These are phyloP conservation scores for Heliconius erato DNA, from an alignment of 2,888 invertebrate genomes.

Conservation along the genomic window DNA sequence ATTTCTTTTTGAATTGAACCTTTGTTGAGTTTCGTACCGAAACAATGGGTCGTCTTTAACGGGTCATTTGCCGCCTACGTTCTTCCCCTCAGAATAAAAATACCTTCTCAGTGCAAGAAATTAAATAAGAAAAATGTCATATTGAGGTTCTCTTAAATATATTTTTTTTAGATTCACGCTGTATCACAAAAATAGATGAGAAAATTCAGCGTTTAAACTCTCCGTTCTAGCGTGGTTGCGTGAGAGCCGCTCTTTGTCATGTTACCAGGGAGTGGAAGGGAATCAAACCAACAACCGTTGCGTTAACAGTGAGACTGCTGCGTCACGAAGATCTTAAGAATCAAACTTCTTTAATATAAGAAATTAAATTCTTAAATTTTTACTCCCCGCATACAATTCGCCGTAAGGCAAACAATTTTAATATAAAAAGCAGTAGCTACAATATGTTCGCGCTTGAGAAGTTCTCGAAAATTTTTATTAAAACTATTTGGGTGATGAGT, in stretches of 20 bases:
- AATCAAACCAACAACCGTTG: not conserved
- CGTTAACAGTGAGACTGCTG: not conserved
- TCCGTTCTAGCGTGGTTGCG: not conserved
- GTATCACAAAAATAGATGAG: not conserved
- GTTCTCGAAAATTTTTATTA: not conserved
- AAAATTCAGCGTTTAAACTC: not conserved
- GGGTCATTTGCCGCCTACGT: slow-evolving; percentile 47
- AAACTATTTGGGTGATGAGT: not conserved
- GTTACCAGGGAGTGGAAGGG: not conserved
- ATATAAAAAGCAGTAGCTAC: slow-evolving; percentile 8
- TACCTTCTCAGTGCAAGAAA: slow-evolving; percentile 17
- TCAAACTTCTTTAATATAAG: not conserved
- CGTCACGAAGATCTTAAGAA: not conserved
- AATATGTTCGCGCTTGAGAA: not conserved
- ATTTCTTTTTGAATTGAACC: slow-evolving; percentile 9
- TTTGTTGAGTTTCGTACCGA: slow-evolving; percentile 34
- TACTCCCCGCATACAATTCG: not conserved
- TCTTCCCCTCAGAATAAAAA: slow-evolving; percentile 10
- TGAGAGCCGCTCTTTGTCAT: too few relatives aligned
- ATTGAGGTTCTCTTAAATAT: not conserved
- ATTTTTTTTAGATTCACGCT: not conserved
- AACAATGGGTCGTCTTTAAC: slow-evolving; percentile 46
- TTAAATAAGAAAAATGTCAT: not conserved
- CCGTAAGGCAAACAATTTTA: slow-evolving; percentile 17
- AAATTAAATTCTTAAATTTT: not conserved